A percentile compares a stretch with the other conserved stretches of the same genome.
phyloP scores from a whole-genome alignment of 2,113 vertebrate genomes.

The Podocnemis expansa region DNA sequence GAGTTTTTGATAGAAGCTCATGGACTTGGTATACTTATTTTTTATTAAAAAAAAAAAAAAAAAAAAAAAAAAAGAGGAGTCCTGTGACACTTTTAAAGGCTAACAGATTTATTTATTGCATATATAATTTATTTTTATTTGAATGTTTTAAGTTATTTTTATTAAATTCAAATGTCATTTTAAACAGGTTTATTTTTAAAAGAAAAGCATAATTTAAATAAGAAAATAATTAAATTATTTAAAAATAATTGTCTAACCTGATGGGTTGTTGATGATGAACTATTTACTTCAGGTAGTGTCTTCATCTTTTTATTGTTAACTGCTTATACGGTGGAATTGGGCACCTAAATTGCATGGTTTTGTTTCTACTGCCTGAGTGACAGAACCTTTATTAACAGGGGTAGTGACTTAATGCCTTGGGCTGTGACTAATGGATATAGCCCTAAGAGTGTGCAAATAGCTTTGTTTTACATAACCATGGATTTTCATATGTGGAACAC shows the following conservation, averaged over 20 bases:
- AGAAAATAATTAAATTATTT: neutral
- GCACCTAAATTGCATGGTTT: neutral
- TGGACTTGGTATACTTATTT: no score
- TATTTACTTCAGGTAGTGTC: neutral
- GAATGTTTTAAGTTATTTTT: no score
- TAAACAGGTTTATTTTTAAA: no score
- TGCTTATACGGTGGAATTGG: neutral
- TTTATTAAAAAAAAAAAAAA: no score
- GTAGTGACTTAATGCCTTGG: neutral
- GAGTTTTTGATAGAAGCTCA: neutral
- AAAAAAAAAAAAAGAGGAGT: no score
- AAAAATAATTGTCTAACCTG: neutral
- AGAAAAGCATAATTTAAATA: no score
- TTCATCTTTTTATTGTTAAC: neutral
- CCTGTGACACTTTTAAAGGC: no score
- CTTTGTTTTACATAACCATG: no score
- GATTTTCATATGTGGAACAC: neutral
- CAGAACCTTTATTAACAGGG: neutral
- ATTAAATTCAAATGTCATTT: no score
- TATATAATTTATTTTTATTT: no score
- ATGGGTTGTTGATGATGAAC: neutral
- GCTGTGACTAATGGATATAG: neutral
- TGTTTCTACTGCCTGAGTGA: neutral
- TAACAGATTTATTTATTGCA: no score
- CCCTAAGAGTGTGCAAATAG: neutral